These are phyloP conservation scores for Alosa alosa DNA, from an alignment of 2,113 vertebrate species.

Conservation along the genomic window DNA sequence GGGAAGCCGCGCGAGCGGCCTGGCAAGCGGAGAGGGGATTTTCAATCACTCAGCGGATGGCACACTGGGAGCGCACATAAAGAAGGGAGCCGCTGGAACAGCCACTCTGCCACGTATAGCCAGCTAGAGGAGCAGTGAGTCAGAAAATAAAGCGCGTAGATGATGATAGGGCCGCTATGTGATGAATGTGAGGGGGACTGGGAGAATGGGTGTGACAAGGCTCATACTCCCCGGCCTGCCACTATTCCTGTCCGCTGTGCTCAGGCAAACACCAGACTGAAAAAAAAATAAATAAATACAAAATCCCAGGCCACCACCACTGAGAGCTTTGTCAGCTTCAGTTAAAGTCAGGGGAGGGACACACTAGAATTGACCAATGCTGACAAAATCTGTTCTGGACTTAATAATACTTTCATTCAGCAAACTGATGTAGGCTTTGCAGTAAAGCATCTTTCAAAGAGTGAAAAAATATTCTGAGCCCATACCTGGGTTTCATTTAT, in stretches of 20 bases:
- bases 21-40: constrained; percentile 15
- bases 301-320: constrained; percentile 37
- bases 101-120: constrained; percentile 31
- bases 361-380: constrained; percentile 15
- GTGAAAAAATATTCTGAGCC: constrained; percentile 24
- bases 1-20: background rate
- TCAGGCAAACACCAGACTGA: background rate
- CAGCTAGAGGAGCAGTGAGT: constrained; percentile 53
- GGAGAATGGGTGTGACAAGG: constrained; percentile 52
- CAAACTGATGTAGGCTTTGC: constrained; percentile 22
- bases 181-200: constrained; percentile 62
- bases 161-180: constrained; percentile 57
- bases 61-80: constrained; percentile 22
- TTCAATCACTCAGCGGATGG: constrained; percentile 39
- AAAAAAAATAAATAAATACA: background rate
- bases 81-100: constrained; percentile 23
- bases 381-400: constrained; percentile 37
- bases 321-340: constrained; percentile 50
- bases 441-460: constrained; percentile 21
- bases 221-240: constrained; percentile 36
- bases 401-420: constrained; percentile 45
- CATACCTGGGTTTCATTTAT: background rate
- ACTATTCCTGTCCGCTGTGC: constrained; percentile 5
- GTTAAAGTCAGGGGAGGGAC: constrained; percentile 40
- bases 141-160: constrained; percentile 52